Base-by-base conservation (phyloP, 2,797 vertebrate genomes). In the Hydrophis major region DNA sequence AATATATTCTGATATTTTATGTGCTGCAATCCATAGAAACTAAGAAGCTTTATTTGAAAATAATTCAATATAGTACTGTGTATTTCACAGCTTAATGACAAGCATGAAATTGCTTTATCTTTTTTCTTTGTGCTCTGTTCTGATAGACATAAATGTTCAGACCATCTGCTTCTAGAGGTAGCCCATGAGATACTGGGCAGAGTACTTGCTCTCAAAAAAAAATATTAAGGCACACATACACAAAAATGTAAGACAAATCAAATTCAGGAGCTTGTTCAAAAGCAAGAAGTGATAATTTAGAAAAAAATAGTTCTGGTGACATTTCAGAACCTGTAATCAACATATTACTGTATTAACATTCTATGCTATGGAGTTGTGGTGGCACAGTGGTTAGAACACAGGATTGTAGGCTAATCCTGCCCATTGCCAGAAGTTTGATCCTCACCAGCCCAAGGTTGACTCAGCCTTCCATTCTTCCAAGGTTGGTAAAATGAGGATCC, bases 261-360 rank as follows among this genome's bases (percentile, higher is more conserved):
- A 92, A 83, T 93, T 55, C 0, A 14, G 69, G 88, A 93, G 95
- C 94, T 95, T 95, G 86, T 93, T 96, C 61, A 94, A 96, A 93
- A 94, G 55, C 42, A 87, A 93, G 94, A 97, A 96, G 86, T 92
- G 88, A 89, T 93, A 94, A 95, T 96, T 96, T 95, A 93, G 78
- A 95, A 96, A 93, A 93, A 94, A 96, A 95, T 92, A 95, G 87
- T 94, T 97, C 96, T 95, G 91, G 90, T 95, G 94, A 88, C 93
- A 93, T 93, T 96, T 96, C 59, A 90, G 94, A 94, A 95, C 91
- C 96, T 96, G 96, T 97, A 97, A 97, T 97, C 96, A 97, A 96
- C 94, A 95, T 94, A 96, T 96, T 95, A 94, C 94, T 95, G 92
- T 63, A 28, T 13, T 61, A 61, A 61, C 60, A 27, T 61, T 63